These are phyloP conservation scores for Morphnarchus princeps DNA, from an alignment of 2,113 vertebrate genomes.

Conservation along the genomic window DNA sequence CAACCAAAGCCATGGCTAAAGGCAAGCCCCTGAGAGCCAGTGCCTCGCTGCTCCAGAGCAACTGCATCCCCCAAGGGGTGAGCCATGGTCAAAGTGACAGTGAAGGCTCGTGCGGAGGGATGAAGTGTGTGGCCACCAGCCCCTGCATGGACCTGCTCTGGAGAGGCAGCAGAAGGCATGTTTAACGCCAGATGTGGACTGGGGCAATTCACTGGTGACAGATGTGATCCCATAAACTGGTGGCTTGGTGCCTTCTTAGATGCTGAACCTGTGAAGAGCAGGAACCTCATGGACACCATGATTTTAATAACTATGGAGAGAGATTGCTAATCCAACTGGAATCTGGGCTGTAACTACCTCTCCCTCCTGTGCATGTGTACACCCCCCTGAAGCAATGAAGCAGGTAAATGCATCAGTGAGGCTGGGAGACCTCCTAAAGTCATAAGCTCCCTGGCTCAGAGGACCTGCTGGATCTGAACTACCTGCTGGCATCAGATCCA, in stretches of 20 bases:
- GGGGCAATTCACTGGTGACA: not conserved
- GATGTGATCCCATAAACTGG: not conserved
- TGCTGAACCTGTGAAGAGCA: not conserved
- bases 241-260: not conserved
- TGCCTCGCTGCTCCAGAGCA: accelerated
- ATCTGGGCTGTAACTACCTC: not conserved
- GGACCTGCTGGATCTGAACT: not conserved
- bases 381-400: not conserved
- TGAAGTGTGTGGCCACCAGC: not conserved
- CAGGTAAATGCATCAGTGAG: not conserved
- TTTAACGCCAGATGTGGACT: not conserved
- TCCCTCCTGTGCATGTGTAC: not conserved
- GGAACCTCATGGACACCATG: not conserved
- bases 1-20: not conserved
- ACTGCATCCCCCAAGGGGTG: not conserved
- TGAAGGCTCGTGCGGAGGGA: accelerated
- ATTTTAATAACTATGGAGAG: not conserved
- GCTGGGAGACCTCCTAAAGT: not conserved
- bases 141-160: not conserved
- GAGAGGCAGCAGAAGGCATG: not conserved
- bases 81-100: accelerated
- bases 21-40: not conserved
- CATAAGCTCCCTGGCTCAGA: not conserved
- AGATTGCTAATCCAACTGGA: not conserved
- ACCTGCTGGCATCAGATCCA: not conserved